These are phyloP conservation scores for Dasysyrphus albostriatus DNA, from an alignment of 2,888 invertebrate species.

Conservation along the genomic window DNA sequence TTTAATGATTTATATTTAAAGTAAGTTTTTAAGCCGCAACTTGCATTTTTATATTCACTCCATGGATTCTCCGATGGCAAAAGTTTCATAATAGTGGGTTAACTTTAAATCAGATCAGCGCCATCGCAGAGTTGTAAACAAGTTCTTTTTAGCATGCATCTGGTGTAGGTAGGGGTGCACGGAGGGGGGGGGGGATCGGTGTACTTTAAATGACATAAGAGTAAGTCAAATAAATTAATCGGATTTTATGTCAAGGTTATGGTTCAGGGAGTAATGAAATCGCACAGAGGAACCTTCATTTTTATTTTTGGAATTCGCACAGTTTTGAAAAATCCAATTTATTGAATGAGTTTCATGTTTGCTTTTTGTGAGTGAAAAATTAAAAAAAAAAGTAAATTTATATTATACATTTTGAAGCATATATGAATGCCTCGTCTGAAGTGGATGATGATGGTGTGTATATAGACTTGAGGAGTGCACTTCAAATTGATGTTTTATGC, in stretches of 20 bases:
- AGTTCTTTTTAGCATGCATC: slow-evolving; percentile 23
- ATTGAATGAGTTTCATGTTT: background rate
- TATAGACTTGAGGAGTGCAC: background rate
- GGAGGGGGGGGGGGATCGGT: too few relatives aligned
- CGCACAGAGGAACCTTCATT: background rate
- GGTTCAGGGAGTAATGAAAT: slow-evolving; percentile 10
- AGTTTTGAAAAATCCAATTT: slow-evolving; percentile 10
- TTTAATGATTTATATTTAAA: slow-evolving; percentile 28
- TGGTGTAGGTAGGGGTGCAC: slow-evolving; percentile 3
- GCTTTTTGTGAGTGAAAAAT: background rate
- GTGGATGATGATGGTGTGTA: background rate
- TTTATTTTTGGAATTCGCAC: background rate
- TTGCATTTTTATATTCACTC: background rate
- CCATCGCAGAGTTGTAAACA: background rate
- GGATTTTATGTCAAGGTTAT: slow-evolving; percentile 24
- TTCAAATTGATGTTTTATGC: background rate
- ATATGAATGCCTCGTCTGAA: background rate
- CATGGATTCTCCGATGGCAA: background rate
- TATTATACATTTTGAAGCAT: background rate
- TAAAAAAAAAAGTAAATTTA: background rate
- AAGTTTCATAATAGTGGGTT: slow-evolving; percentile 23
- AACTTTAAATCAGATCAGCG: slow-evolving; percentile 2
- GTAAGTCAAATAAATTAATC: background rate
- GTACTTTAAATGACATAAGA: slow-evolving; percentile 4
- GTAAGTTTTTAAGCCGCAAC: background rate